Conservation (phyloP, 92 coral and sea anemone genomes). For the Siderastrea siderea region DNA sequence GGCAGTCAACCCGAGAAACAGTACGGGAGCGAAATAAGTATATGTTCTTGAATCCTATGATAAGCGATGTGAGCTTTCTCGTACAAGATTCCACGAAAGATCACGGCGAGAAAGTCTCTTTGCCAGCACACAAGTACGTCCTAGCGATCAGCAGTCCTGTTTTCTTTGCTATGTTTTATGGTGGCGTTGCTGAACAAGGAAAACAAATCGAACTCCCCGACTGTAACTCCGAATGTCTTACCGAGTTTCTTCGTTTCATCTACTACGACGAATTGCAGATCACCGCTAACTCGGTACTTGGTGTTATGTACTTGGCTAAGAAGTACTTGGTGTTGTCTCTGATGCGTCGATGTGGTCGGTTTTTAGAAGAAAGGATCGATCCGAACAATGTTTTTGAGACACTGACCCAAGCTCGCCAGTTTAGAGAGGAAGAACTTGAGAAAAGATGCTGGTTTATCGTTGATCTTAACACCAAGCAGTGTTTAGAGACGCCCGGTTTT, state of each 20-base stretch:
- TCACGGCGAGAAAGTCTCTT: conserved; percentile 24
- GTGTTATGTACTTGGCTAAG: conserved; percentile 82
- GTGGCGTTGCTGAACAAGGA: conserved; percentile 71
- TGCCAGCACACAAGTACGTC: conserved; percentile 85
- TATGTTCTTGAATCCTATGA: conserved; percentile 68
- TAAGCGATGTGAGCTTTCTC: conserved; percentile 74
- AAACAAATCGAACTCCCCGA: conserved; percentile 68
- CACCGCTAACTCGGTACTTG: conserved; percentile 73
- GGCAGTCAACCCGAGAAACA: conserved; percentile 75
- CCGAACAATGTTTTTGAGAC: conserved; percentile 79
- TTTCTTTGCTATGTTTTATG: conserved; percentile 87
- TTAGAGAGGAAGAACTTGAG: conserved; percentile 74
- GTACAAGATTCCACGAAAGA: conserved; percentile 53
- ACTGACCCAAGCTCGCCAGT: conserved; percentile 67
- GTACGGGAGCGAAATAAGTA: conserved; percentile 72
- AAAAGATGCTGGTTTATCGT: conserved; percentile 78
- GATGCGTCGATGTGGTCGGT: conserved; percentile 72
- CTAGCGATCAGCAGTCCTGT: conserved; percentile 80
- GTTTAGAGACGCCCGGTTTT: conserved; percentile 63
- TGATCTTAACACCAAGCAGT: conserved; percentile 59
- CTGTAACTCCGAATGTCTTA: conserved; percentile 75
- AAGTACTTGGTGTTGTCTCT: conserved; percentile 78
- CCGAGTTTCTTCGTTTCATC: conserved; percentile 77
- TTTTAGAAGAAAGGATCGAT: conserved; percentile 66
- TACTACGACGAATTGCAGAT: conserved; percentile 77